Evolutionary conservation across 1,140 invertebrate genomes (phyloP).

Genomic region (Magallana angulata): DNA sequence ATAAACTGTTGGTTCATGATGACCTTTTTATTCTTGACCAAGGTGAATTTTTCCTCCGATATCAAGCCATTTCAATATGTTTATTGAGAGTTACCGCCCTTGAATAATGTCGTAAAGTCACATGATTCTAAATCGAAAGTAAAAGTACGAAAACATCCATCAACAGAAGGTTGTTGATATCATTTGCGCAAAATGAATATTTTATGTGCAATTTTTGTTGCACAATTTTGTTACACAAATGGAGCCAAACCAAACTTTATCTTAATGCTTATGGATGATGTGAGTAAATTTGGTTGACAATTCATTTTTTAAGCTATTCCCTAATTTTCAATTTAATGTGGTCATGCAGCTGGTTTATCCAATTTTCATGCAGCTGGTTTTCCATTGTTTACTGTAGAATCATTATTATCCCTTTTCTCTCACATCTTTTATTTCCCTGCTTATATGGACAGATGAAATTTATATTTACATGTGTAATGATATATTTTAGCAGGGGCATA

Average conservation of each 20-base stretch:
- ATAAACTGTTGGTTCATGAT: slow-evolving; percentile 20
- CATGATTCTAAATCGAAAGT: not conserved
- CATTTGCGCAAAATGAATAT: not conserved
- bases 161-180: not conserved
- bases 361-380: no score
- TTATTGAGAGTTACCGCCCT: not conserved
- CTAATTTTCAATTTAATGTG: no score
- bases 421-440: no score
- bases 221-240: not conserved
- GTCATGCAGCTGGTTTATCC: no score
- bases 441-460: no score
- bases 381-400: no score
- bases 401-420: no score
- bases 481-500: no score
- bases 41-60: not conserved
- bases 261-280: slow-evolving; percentile 78
- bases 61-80: not conserved
- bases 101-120: not conserved
- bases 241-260: slow-evolving; percentile 72
- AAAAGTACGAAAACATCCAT: not conserved
- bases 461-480: no score
- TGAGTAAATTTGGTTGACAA: slow-evolving; percentile 60
- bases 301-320: no score
- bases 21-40: not conserved
- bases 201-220: not conserved